phyloP scores from a whole-genome alignment of 2,888 invertebrate genomes.

The Scaeva pyrastri region DNA sequence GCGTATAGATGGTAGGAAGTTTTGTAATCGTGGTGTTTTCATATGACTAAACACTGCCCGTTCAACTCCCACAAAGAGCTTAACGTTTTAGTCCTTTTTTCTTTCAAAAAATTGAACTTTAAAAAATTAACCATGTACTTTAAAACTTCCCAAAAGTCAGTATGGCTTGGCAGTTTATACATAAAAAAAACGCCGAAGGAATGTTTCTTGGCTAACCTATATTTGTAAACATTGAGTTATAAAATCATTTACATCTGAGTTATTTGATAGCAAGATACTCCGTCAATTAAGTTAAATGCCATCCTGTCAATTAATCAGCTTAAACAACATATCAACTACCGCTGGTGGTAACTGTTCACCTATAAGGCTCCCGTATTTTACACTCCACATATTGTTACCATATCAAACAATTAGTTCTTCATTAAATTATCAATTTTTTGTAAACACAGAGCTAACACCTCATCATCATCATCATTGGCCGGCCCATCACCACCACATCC shows the following conservation, averaged over 20 bases:
- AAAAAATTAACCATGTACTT: too few relatives aligned
- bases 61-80: background rate
- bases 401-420: slow-evolving; percentile 69
- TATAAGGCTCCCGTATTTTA: slow-evolving; percentile 8
- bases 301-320: background rate
- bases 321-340: slow-evolving; percentile 13
- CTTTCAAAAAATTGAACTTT: too few relatives aligned
- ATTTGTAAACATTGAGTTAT: background rate
- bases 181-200: too few relatives aligned
- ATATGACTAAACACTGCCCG: background rate
- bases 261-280: background rate
- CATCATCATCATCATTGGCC: slow-evolving; percentile 65
- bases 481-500: slow-evolving; percentile 49
- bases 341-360: background rate
- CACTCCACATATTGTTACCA: slow-evolving; percentile 30
- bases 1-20: background rate
- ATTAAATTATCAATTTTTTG: slow-evolving; percentile 72
- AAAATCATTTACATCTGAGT: background rate
- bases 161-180: too few relatives aligned
- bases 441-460: slow-evolving; percentile 72
- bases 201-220: too few relatives aligned
- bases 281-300: background rate
- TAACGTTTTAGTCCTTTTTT: too few relatives aligned
- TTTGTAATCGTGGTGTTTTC: background rate
- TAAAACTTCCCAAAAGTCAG: too few relatives aligned